Evolutionary conservation across 2,797 vertebrate species (phyloP), one percentile per base, ranked within the genome.

Genomic region (Babyrousa celebensis): DNA sequence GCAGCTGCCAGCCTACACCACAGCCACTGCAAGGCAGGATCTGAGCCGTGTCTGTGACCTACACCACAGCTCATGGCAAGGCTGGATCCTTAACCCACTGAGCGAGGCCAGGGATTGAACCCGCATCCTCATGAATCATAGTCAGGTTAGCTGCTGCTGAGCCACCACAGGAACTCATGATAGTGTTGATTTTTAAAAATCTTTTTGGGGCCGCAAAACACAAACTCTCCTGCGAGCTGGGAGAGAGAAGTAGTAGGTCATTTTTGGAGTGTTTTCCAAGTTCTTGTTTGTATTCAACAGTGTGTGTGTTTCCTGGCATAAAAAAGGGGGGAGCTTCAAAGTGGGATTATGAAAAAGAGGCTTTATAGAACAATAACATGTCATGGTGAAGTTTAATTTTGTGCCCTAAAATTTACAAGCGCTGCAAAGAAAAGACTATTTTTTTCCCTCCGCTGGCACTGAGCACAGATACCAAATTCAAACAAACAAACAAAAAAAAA

Each of bases 371-470:
- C 17, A 74, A 88, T 27, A 79, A 43, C 48, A 56, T 58, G 5
- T 74, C 71, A 62, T 0, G 20, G 32, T 11, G 32, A 62, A 56
- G 52, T 79, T 85, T 17, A 78, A 25, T 63, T 56, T 62, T 54
- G 74, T 67, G 36, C 56, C 15, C n/a, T 94, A 82, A 72, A 90
- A 92, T 67, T 92, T 56, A 77, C 70, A 78, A 40, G 77, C 5
- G 25, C 27, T 84, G 25, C 11, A 29, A 25, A 80, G 32, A n/a
- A 71, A n/a, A 52, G 32, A 67, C 9, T 58, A 6, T 52, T 86
- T 82, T 77, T 10, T 40, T 21, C 58, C 36, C 36, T 48, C 43
- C 20, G 79, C n/a, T 74, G 32, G 67, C 25, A 71, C 20, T 63
- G 72, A 75, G 62, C 20, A 63, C n/a, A 40, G 70, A 52, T 48